phyloP scores from a whole-genome alignment of 2,113 vertebrate species.

The Caranx ignobilis region DNA sequence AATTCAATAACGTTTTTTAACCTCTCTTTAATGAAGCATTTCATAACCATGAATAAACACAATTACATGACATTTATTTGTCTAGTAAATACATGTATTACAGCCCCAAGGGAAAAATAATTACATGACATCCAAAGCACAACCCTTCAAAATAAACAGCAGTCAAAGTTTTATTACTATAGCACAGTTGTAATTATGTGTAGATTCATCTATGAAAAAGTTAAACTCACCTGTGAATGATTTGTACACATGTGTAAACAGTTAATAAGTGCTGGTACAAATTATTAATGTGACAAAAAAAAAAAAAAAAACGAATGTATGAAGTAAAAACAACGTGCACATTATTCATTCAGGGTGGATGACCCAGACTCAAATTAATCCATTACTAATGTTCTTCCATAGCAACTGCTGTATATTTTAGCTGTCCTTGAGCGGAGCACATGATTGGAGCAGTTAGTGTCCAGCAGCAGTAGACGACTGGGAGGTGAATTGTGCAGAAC shows the following conservation, averaged over 20 bases:
- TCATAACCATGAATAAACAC: neutral
- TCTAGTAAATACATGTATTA: neutral
- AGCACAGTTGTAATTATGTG: neutral
- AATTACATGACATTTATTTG: neutral
- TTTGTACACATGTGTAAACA: neutral
- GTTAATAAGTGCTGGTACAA: neutral
- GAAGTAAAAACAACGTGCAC: neutral
- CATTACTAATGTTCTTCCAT: constrained; percentile 43
- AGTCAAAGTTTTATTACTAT: neutral
- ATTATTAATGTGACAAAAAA: neutral
- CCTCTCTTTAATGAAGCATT: neutral
- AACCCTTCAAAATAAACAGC: neutral
- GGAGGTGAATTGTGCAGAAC: constrained; percentile 45
- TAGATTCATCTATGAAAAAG: neutral
- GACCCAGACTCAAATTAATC: neutral
- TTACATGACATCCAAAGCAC: neutral
- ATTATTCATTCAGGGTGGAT: constrained; percentile 12
- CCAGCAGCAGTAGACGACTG: constrained; percentile 37
- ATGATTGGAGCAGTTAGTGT: constrained; percentile 51
- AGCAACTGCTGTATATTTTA: constrained; percentile 44
- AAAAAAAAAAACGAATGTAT: neutral
- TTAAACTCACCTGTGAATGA: neutral
- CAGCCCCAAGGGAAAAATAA: neutral
- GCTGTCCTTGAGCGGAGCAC: constrained; percentile 33
- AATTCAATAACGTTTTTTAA: neutral